Percentiles rank a stretch among this genome's conserved stretches.
These are phyloP conservation scores for Drosophila quinaria DNA, from an alignment of 2,888 invertebrate species.

Conservation along the genomic window DNA sequence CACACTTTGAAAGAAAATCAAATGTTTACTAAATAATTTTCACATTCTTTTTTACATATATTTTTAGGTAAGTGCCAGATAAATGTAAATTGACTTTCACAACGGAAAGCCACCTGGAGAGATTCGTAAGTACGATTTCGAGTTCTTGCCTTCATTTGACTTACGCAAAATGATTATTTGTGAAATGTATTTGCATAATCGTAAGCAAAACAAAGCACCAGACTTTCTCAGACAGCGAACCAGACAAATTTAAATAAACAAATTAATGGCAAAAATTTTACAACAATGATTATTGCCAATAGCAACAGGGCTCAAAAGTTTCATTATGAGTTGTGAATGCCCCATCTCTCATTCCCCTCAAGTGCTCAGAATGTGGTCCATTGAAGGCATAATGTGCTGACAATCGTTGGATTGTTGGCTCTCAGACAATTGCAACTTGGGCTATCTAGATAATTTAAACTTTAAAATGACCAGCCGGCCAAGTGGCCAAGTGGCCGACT, in stretches of 20 bases:
- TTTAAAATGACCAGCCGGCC: conserved; percentile 71
- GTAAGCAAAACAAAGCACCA: conserved; percentile 27
- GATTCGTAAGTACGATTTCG: conserved; percentile 35
- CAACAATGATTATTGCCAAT: conserved; percentile 65
- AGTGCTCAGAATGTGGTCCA: conserved; percentile 2
- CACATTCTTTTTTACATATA: conserved; percentile 17
- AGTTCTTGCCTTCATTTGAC: conserved; percentile 24
- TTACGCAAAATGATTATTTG: conserved; percentile 20
- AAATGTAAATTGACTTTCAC: conserved; percentile 35
- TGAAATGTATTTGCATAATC: conserved; percentile 55
- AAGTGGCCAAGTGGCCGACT: conserved; percentile 7
- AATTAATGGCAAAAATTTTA: conserved; percentile 60
- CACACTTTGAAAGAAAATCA: not conserved
- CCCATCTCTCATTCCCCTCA: not conserved
- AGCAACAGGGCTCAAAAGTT: conserved; percentile 57
- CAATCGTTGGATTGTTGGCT: conserved; percentile 63
- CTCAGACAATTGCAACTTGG: conserved; percentile 43
- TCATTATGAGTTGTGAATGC: conserved; percentile 53
- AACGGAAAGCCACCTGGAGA: conserved; percentile 4
- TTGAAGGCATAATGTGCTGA: conserved; percentile 70
- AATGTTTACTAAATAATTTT: not conserved
- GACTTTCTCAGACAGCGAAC: not conserved
- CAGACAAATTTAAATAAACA: conserved; percentile 66
- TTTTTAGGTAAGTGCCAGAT: conserved; percentile 66
- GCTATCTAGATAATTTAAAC: conserved; percentile 72